Evolutionary conservation across 1,140 invertebrate species (phyloP), one percentile per base, ranked within the genome.

Genomic region (Chelonus insularis): DNA sequence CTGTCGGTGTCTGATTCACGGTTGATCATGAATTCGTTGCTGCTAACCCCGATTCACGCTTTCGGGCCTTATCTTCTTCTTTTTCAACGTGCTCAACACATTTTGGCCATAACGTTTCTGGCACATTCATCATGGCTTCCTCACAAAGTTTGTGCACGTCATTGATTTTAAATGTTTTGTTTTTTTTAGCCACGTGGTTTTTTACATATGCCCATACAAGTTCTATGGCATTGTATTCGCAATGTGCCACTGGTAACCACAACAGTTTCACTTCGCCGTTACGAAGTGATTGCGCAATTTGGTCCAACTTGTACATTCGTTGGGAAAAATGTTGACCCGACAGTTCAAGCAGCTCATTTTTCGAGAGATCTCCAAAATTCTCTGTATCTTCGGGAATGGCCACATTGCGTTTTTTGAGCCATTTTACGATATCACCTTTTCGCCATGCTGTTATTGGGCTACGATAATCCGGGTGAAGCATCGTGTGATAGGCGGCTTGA

Each of bases 401-500:
- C 5, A 59, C 45, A 12, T 36, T 7, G 11, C 58, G 5, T 23
- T 51, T 48, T 21, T 5, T 4, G 14, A 54, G n/a, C 50, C 50
- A 54, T 1, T 54, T 20, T 11, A 54, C 32, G 6, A 41, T 54
- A n/a, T 25, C 18, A 2, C 11, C 3, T 43, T 51, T 60, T 18
- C n/a, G n/a, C 57, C 57, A 60, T 23, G 20, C 20, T 6, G 1
- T 41, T 4, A 34, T 51, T 9, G 57, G 57, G 39, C 51, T 59
- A 36, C 48, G 34, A 29, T 41, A 60, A 9, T 52, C 47, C 12
- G 34, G 32, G 21, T 60, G 34, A 16, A 60, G 47, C 36, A 51
- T 60, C 14, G 16, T 59, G 25, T 59, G 57, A 9, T 59, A 50
- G 0, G 58, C 20, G 5, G 47, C 58, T 21, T 67, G 65, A 48